Conservation (phyloP, 2,797 vertebrate species). For the Myotis pilosus region DNA sequence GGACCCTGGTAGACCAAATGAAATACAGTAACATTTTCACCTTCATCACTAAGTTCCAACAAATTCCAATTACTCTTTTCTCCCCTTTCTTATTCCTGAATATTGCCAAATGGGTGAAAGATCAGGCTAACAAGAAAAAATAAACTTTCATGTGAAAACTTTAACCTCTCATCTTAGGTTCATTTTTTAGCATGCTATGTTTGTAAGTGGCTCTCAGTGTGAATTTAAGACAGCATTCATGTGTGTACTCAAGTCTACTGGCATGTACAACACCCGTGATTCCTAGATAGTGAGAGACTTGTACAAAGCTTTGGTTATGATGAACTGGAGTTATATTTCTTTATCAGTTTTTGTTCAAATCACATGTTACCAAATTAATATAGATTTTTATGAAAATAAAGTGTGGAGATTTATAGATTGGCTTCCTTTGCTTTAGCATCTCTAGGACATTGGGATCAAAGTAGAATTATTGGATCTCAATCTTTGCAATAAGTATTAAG, state of each 20-base stretch:
- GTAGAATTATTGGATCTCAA: neutral
- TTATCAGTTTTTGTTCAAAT: conserved; percentile 36
- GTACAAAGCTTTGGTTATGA: conserved; percentile 39
- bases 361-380: neutral
- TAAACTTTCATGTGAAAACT: conserved; percentile 2
- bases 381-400: conserved; percentile 37
- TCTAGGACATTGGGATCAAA: neutral
- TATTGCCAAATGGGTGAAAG: neutral
- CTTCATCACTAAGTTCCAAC: neutral
- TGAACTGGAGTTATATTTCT: neutral
- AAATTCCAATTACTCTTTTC: neutral
- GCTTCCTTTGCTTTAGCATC: neutral
- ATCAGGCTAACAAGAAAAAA: conserved; percentile 30
- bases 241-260: neutral
- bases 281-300: neutral
- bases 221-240: neutral
- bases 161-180: conserved; percentile 8
- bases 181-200: conserved; percentile 11
- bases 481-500: neutral
- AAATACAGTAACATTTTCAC: neutral
- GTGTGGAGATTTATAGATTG: neutral
- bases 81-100: neutral
- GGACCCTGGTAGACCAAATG: neutral
- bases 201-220: neutral
- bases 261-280: neutral